phyloP scores from a whole-genome alignment of 2,113 vertebrate species.

The Phyllostomus discolor region DNA sequence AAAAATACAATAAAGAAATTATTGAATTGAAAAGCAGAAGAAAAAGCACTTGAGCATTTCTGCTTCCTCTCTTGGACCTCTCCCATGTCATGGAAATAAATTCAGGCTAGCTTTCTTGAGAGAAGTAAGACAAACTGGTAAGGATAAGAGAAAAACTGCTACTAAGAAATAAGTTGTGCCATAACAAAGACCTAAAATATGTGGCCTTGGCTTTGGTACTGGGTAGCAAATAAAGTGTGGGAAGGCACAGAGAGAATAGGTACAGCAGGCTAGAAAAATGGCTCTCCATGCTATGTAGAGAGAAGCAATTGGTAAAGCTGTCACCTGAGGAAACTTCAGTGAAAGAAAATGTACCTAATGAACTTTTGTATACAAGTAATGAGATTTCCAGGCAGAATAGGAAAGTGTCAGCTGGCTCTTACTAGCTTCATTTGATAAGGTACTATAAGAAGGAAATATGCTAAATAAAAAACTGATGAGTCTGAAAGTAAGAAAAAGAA shows the following conservation, averaged over 20 bases:
- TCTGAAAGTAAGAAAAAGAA: background rate
- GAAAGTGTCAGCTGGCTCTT: background rate
- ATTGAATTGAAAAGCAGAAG: too few species aligned
- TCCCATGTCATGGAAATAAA: background rate
- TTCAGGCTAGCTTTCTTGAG: background rate
- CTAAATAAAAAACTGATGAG: background rate
- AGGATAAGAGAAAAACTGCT: background rate
- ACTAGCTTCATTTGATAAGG: background rate
- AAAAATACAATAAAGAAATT: too few species aligned
- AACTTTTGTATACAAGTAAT: background rate
- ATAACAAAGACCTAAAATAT: background rate
- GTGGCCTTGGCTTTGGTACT: background rate
- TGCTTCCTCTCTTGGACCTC: background rate
- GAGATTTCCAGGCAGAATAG: background rate
- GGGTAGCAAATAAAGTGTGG: background rate
- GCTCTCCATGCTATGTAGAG: rapidly evolving
- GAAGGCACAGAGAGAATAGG: background rate
- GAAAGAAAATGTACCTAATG: background rate
- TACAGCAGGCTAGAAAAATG: background rate
- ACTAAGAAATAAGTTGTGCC: background rate
- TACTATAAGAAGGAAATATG: background rate
- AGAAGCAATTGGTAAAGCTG: background rate
- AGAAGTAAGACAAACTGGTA: background rate
- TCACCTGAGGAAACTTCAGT: background rate
- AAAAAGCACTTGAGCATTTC: background rate